These are phyloP conservation scores for Umimayanthus kanabou DNA, from an alignment of 92 coral and sea anemone species.

Conservation along the genomic window DNA sequence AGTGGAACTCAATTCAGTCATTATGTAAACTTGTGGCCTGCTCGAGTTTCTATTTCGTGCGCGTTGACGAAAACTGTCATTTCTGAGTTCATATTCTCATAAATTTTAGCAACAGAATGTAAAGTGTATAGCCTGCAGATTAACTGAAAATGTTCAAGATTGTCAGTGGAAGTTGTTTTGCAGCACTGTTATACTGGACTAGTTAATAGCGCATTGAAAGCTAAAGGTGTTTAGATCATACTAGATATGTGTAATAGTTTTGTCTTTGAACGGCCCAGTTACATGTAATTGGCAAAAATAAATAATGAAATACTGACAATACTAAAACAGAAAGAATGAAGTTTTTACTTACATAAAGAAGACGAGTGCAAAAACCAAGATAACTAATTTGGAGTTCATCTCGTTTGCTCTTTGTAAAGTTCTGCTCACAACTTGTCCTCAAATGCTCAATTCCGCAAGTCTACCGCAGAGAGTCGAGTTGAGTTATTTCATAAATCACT, in stretches of 20 bases:
- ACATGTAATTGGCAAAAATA: slow-evolving; percentile 6
- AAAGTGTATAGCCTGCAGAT: neutral
- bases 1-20: neutral
- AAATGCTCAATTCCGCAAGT: slow-evolving; percentile 26
- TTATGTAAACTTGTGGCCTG: neutral
- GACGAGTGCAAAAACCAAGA: slow-evolving; percentile 13
- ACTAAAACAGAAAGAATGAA: neutral
- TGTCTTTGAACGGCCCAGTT: neutral
- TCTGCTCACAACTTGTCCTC: slow-evolving; percentile 28
- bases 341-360: slow-evolving; percentile 25
- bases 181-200: neutral
- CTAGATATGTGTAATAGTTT: neutral
- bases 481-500: slow-evolving; percentile 40
- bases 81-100: slow-evolving; percentile 25
- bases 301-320: neutral
- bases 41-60: slow-evolving; percentile 19
- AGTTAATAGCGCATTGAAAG: neutral
- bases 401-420: neutral
- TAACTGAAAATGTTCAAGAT: neutral
- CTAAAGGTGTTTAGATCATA: neutral
- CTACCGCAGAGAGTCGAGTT: slow-evolving; percentile 40
- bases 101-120: slow-evolving; percentile 16
- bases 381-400: slow-evolving; percentile 11
- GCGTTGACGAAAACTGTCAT: slow-evolving; percentile 44
- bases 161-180: neutral